phyloP scores from a whole-genome alignment of 1,140 invertebrate species.

The Arctopsyche grandis region DNA sequence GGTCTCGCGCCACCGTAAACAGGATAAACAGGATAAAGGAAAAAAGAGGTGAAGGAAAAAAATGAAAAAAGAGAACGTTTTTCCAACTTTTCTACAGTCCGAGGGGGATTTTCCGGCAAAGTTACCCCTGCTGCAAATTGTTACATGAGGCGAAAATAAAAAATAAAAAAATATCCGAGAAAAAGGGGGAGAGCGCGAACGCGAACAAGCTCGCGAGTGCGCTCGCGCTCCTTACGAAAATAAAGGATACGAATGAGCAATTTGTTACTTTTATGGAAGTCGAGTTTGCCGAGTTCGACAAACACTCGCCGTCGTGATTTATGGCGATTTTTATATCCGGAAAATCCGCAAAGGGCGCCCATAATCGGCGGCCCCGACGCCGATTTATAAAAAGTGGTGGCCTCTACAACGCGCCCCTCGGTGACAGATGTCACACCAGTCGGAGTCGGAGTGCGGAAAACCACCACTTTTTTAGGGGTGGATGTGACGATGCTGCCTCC shows the following conservation, averaged over 20 bases:
- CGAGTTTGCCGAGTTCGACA: slow-evolving; percentile 47
- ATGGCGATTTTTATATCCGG: slow-evolving; percentile 51
- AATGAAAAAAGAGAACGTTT: slow-evolving; percentile 1
- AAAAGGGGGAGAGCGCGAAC: neutral
- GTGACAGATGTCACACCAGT: slow-evolving; percentile 18
- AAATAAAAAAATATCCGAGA: neutral
- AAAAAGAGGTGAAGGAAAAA: neutral
- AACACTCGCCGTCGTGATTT: slow-evolving; percentile 49
- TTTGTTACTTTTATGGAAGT: slow-evolving; percentile 49
- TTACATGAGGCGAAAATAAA: slow-evolving; percentile 1
- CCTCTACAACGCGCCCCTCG: slow-evolving; percentile 1
- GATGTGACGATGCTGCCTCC: neutral
- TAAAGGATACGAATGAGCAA: slow-evolving; percentile 33
- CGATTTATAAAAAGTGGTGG: neutral
- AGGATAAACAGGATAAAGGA: slow-evolving; percentile 3
- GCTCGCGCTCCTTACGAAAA: neutral
- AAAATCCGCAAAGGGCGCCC: slow-evolving; percentile 45
- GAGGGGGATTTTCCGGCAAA: slow-evolving; percentile 12
- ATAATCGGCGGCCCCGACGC: slow-evolving; percentile 44
- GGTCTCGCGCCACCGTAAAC: neutral
- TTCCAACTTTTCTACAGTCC: slow-evolving; percentile 2
- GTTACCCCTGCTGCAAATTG: slow-evolving; percentile 19
- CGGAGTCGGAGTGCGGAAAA: slow-evolving; percentile 15
- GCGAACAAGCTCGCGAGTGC: neutral
- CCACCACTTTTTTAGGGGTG: neutral